Evolutionary conservation across 2,113 vertebrate genomes (phyloP).

Genomic region (Butorides virescens): DNA sequence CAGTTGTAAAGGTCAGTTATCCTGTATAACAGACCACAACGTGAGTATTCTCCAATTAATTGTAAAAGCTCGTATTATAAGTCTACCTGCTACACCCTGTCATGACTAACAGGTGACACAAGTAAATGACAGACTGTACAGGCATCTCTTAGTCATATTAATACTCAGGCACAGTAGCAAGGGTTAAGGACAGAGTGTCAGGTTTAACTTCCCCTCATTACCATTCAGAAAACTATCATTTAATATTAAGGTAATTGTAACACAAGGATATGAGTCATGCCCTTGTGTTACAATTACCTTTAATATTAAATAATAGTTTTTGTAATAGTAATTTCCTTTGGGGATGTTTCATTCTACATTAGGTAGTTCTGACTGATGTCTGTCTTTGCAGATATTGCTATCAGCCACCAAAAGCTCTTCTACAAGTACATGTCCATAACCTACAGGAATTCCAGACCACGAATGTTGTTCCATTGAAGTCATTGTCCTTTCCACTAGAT

Average conservation of each 20-base stretch:
- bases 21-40: not conserved
- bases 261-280: constrained; percentile 60
- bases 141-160: constrained; percentile 22
- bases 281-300: constrained; percentile 62
- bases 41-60: not conserved
- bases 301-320: constrained; percentile 70
- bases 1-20: constrained; percentile 25
- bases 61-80: not conserved
- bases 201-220: constrained; percentile 51
- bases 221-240: constrained; percentile 58
- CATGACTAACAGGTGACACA: not conserved
- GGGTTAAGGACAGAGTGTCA: constrained; percentile 48
- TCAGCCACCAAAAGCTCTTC: constrained; percentile 13
- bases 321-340: constrained; percentile 60
- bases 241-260: constrained; percentile 61
- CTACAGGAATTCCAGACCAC: not conserved
- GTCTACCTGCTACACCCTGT: not conserved
- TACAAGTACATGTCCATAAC: not conserved
- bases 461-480: not conserved
- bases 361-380: constrained; percentile 49
- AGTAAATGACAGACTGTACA: constrained; percentile 27
- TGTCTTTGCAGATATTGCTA: constrained; percentile 46
- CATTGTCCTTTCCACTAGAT: not conserved
- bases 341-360: constrained; percentile 44
- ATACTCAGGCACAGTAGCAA: not conserved